phyloP scores from a whole-genome alignment of 1,140 invertebrate genomes.

The Drosophila nebulosa region DNA sequence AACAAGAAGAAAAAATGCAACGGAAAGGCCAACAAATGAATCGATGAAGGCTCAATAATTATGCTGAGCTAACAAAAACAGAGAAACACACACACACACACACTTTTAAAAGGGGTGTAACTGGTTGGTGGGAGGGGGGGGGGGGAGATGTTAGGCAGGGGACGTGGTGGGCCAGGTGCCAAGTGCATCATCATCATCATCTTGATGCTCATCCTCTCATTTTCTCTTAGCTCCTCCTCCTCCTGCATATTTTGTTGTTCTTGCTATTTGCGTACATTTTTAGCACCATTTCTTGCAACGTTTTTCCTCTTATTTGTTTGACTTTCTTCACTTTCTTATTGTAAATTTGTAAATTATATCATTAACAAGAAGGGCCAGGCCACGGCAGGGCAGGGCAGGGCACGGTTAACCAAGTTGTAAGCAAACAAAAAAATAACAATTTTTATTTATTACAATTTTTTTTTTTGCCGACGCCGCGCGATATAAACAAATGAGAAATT shows the following conservation, averaged over 20 bases:
- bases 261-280: constrained; percentile 69
- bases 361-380: background rate
- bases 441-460: background rate
- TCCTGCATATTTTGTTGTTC: background rate
- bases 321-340: constrained; percentile 4
- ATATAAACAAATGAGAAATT: constrained; percentile 1
- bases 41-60: constrained; percentile 72
- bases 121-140: background rate
- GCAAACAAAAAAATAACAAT: background rate
- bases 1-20: constrained; percentile 26
- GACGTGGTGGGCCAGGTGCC: constrained; percentile 54
- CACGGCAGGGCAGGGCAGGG: background rate
- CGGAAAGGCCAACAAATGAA: constrained; percentile 30
- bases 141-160: no score
- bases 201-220: constrained; percentile 12
- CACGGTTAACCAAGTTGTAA: no score
- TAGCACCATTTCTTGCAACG: constrained; percentile 64
- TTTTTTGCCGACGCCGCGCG: background rate
- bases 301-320: constrained; percentile 20
- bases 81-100: constrained; percentile 5
- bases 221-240: background rate
- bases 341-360: background rate
- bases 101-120: background rate
- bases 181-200: constrained; percentile 62
- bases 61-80: constrained; percentile 51